Evolutionary conservation across 2,113 vertebrate species (phyloP).

Genomic region (Acinonyx jubatus): DNA sequence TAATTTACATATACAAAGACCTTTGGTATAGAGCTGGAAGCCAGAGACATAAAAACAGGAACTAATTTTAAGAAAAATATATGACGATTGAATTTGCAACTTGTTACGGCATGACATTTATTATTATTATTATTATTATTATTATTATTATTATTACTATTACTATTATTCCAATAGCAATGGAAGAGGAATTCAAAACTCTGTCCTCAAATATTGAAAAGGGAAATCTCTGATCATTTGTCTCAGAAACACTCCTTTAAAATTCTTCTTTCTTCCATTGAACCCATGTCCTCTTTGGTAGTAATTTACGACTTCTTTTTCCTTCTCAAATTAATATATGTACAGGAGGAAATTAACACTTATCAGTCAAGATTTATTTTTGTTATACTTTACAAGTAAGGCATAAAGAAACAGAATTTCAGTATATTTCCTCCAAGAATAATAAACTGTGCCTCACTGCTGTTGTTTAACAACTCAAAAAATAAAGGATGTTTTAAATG

Average conservation of each 20-base stretch:
- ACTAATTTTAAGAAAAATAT: neutral
- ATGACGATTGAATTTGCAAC: neutral
- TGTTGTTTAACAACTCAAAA: conserved; percentile 59
- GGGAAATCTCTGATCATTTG: neutral
- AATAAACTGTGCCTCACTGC: conserved; percentile 36
- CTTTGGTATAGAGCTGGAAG: neutral
- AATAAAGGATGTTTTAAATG: conserved; percentile 62
- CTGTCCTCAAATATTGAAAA: neutral
- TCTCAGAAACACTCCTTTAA: conserved; percentile 8
- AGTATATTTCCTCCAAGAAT: conserved; percentile 25
- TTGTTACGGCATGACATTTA: neutral
- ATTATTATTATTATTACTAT: conserved; percentile 12
- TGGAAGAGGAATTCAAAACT: neutral
- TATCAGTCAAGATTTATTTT: conserved; percentile 62
- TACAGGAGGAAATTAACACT: conserved; percentile 62
- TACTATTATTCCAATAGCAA: neutral
- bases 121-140: neutral
- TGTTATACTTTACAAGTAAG: conserved; percentile 56
- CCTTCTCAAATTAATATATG: conserved; percentile 65
- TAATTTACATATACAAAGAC: neutral
- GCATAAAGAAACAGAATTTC: neutral
- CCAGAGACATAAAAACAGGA: neutral
- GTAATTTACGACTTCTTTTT: neutral
- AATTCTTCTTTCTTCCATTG: neutral
- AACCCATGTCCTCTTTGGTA: neutral